Base-by-base conservation (phyloP, 2,888 invertebrate genomes). In the Drosophila ezoana region DNA sequence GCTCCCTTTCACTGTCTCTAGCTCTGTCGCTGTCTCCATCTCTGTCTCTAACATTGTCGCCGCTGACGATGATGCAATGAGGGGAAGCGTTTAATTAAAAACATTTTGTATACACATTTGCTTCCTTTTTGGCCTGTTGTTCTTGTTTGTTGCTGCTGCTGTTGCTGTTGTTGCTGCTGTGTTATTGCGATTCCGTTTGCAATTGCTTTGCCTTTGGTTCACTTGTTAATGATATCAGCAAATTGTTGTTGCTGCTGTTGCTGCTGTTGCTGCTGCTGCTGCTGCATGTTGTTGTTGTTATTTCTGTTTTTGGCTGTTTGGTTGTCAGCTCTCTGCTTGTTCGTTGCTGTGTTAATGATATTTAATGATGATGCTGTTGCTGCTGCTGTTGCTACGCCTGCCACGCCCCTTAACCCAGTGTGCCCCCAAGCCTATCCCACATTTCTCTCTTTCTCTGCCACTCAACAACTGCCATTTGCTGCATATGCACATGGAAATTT, bases 31-130 rank as follows among this genome's bases (percentile, higher is more conserved):
- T 35, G 37, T 44, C 38, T 13, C 44, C 32, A 37, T 76, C 64
- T 62, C 57, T 72, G 58, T 67, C 75, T 74, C 78, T 78, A 52
- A 62, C 75, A 62, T 68, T 73, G 79, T 73, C 63, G 73, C 51
- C 45, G 57, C 48, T 52, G 62, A 48, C 60, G 44, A 54, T 54
- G 57, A 67, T 72, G 64, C 52, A 59, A 60, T 62, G 63, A 67
- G 81, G 82, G 86, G 79, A 87, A 90, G 77, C 86, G 87, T 87
- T 89, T 90, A 89, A 89, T 89, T 89, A 89, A 89, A 89, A 89
- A 89, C 89, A 90, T 90, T 89, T 90, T 90, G 82, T 82, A 89
- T 74, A 81, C 87, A 85, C 86, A 87, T 87, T 81, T 84, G 76
- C 81, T 84, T 78, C 87, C 89, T 77, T 76, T 28, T 84, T 72